phyloP scores from a whole-genome alignment of 2,113 vertebrate species.

The Protomyctophum bolini region DNA sequence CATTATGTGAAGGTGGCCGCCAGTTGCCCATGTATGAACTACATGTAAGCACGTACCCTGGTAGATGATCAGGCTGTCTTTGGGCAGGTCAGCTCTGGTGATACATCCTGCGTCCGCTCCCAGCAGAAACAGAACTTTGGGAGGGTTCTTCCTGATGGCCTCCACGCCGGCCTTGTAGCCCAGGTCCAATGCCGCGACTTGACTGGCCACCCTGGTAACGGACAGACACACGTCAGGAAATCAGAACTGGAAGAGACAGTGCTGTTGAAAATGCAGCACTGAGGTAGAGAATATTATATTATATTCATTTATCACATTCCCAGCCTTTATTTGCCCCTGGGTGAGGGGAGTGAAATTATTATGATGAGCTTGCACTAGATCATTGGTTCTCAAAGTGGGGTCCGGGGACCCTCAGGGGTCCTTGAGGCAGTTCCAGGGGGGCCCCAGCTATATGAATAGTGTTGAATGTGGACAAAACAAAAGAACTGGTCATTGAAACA shows the following conservation, averaged over 20 bases:
- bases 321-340: background rate
- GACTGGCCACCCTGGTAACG: conserved; percentile 90
- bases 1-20: background rate
- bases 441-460: too few species aligned
- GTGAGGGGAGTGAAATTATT: background rate
- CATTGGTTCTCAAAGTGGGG: too few species aligned
- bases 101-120: conserved; percentile 92
- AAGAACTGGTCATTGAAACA: too few species aligned
- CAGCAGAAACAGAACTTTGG: conserved; percentile 91
- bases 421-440: too few species aligned
- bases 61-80: conserved; percentile 91
- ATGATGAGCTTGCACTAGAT: background rate
- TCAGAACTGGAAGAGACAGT: background rate
- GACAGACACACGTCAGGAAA: background rate
- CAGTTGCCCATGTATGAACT: background rate
- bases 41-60: conserved; percentile 81
- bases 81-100: conserved; percentile 91
- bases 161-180: conserved; percentile 97
- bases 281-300: too few species aligned
- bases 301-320: too few species aligned
- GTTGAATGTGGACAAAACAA: too few species aligned
- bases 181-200: conserved; percentile 95
- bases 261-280: too few species aligned
- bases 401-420: too few species aligned
- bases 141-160: conserved; percentile 87